Percentiles rank a stretch among this genome's conserved stretches.
Evolutionary conservation across 1,140 invertebrate species (phyloP).

Genomic region (Sesamia nonagrioides): DNA sequence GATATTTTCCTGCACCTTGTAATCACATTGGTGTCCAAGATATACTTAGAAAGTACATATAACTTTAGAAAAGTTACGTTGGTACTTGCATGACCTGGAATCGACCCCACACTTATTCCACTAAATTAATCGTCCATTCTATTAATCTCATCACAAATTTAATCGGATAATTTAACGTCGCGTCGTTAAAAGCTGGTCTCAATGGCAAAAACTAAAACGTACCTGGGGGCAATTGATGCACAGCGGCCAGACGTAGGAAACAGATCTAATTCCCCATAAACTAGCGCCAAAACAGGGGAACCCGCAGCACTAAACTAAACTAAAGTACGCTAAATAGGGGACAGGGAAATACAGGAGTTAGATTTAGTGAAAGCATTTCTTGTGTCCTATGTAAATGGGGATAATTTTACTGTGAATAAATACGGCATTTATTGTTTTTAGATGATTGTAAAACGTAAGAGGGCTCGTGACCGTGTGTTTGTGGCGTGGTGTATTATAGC

Average conservation of each 20-base stretch:
- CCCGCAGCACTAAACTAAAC: slow-evolving; percentile 21
- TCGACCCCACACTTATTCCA: too few relatives aligned
- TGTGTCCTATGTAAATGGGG: neutral
- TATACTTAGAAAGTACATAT: too few relatives aligned
- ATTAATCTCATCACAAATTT: too few relatives aligned
- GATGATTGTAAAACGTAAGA: too few relatives aligned
- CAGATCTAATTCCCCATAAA: slow-evolving; percentile 35
- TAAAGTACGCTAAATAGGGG: slow-evolving; percentile 23
- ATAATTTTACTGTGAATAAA: neutral
- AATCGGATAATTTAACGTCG: too few relatives aligned
- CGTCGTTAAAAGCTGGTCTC: neutral
- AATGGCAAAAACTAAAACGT: neutral
- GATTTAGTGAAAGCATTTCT: neutral
- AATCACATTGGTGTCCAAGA: too few relatives aligned
- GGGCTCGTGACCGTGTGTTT: too few relatives aligned
- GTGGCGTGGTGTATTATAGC: too few relatives aligned
- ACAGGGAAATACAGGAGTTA: slow-evolving; percentile 2
- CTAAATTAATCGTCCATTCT: too few relatives aligned
- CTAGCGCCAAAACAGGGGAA: slow-evolving; percentile 3
- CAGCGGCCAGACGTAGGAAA: slow-evolving; percentile 14
- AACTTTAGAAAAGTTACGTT: too few relatives aligned
- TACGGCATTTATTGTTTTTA: neutral
- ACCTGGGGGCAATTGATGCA: slow-evolving; percentile 11
- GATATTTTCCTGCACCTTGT: too few relatives aligned
- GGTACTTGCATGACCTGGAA: too few relatives aligned